Evolutionary conservation across 2,797 vertebrate genomes (phyloP).

Genomic region (Mallotus villosus): DNA sequence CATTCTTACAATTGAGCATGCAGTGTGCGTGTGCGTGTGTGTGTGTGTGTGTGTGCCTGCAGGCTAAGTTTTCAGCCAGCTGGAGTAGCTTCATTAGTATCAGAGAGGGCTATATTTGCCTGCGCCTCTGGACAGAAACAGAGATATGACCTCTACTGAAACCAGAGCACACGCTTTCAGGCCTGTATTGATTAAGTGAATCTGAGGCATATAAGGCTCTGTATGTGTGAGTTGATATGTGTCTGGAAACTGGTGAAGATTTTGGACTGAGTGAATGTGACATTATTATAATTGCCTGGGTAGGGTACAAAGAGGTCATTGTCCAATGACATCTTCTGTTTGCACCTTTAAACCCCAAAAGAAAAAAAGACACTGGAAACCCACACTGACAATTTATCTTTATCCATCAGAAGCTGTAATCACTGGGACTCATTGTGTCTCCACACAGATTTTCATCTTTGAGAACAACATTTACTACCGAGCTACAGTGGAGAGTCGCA

Average conservation of each 20-base stretch:
- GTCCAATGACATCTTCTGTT: neutral
- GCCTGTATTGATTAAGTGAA: slow-evolving; percentile 36
- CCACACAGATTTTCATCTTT: slow-evolving; percentile 91
- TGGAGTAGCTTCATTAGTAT: slow-evolving; percentile 34
- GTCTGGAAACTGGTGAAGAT: neutral
- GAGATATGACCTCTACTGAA: slow-evolving; percentile 30
- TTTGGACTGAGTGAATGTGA: slow-evolving; percentile 37
- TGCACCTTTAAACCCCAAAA: too few relatives aligned
- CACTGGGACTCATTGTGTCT: slow-evolving; percentile 7
- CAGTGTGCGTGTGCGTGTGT: neutral
- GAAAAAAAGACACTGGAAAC: neutral
- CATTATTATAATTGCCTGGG: neutral
- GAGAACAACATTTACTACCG: slow-evolving; percentile 99
- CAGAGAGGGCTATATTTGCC: slow-evolving; percentile 16
- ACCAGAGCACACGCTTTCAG: slow-evolving; percentile 21
- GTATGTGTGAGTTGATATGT: slow-evolving; percentile 17
- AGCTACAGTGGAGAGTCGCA: slow-evolving; percentile 83
- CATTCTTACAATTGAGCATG: neutral
- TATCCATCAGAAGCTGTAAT: neutral
- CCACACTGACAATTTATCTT: neutral
- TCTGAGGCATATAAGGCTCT: slow-evolving; percentile 30
- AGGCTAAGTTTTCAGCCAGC: slow-evolving; percentile 18
- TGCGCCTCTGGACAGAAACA: neutral
- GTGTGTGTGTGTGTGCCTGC: slow-evolving; percentile 17
- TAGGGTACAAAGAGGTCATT: neutral